These are phyloP conservation scores for Saxicola maurus DNA, from an alignment of 2,797 vertebrate species.

Conservation along the genomic window DNA sequence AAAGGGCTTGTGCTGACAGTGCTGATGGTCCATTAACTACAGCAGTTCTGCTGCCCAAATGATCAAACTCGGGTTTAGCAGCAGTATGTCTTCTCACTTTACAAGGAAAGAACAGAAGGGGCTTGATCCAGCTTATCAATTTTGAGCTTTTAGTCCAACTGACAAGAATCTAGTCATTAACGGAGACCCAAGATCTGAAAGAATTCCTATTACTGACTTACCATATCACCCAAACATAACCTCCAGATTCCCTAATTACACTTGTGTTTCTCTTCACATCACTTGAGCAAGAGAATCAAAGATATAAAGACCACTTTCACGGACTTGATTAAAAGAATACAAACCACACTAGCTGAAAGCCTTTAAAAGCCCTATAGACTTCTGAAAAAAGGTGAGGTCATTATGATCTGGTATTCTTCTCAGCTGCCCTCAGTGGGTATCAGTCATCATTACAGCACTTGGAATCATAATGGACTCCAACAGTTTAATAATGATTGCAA, in stretches of 20 bases:
- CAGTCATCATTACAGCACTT: conserved; percentile 47
- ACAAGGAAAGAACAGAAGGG: conserved; percentile 24
- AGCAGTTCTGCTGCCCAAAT: background rate
- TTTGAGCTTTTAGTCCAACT: conserved; percentile 9
- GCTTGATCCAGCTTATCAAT: conserved; percentile 21
- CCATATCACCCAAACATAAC: conserved; percentile 1
- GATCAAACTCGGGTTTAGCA: conserved; percentile 29
- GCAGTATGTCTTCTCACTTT: conserved; percentile 5
- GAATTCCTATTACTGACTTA: conserved; percentile 42
- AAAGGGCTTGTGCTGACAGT: conserved; percentile 1
- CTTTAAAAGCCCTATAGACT: background rate
- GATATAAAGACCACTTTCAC: conserved; percentile 12
- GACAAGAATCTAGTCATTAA: conserved; percentile 60
- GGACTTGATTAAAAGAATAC: conserved; percentile 8
- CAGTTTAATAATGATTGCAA: conserved; percentile 55
- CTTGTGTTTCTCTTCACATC: background rate
- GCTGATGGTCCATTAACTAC: conserved; percentile 3
- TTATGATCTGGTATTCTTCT: background rate
- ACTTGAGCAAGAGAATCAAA: conserved; percentile 24
- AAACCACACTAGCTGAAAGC: conserved; percentile 11
- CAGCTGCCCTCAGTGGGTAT: conserved; percentile 42
- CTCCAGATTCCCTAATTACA: conserved; percentile 39
- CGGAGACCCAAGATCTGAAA: conserved; percentile 24
- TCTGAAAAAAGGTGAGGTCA: conserved; percentile 13
- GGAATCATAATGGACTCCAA: conserved; percentile 60